A percentile compares a stretch with the other conserved stretches of the same genome.
Evolutionary conservation across 2,797 vertebrate species (phyloP).

Genomic region (Lutra lutra): DNA sequence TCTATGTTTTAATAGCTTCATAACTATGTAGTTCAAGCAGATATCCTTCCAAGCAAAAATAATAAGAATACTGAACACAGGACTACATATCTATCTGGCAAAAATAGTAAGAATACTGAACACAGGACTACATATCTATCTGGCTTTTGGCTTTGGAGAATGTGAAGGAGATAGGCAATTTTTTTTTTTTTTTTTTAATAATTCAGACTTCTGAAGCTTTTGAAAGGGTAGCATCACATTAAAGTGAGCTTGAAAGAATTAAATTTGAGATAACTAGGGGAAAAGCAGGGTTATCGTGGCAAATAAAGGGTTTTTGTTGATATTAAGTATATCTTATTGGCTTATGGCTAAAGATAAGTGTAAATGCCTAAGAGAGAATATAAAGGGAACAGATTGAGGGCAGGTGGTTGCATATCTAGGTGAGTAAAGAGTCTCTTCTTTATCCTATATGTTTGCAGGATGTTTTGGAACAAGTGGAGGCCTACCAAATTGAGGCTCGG

Average conservation of each 20-base stretch:
- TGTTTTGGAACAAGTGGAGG: conserved; percentile 87
- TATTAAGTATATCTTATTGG: not conserved
- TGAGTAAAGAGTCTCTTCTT: not conserved
- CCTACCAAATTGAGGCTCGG: conserved; percentile 88
- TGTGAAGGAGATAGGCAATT: no score
- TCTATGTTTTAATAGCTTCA: not conserved
- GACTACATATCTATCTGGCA: not conserved
- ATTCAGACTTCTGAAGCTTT: not conserved
- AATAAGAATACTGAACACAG: no score
- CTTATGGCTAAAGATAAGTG: not conserved
- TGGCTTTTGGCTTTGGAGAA: not conserved
- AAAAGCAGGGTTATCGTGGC: not conserved
- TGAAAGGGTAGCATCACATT: not conserved
- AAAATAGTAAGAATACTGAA: not conserved
- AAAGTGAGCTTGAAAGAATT: not conserved
- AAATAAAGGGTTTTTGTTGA: not conserved
- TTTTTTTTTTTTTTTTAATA: not conserved
- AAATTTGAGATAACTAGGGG: not conserved
- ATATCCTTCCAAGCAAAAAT: not conserved
- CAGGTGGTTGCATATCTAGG: not conserved
- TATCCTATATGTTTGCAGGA: conserved; percentile 76
- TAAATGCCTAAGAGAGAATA: not conserved
- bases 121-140: not conserved
- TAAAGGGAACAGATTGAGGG: no score
- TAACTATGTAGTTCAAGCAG: not conserved